Evolutionary conservation across 35 echinoderm and acorn worm genomes (phyloP), one percentile per base, ranked within the genome.

Genomic region (Ophioderma brevispina): DNA sequence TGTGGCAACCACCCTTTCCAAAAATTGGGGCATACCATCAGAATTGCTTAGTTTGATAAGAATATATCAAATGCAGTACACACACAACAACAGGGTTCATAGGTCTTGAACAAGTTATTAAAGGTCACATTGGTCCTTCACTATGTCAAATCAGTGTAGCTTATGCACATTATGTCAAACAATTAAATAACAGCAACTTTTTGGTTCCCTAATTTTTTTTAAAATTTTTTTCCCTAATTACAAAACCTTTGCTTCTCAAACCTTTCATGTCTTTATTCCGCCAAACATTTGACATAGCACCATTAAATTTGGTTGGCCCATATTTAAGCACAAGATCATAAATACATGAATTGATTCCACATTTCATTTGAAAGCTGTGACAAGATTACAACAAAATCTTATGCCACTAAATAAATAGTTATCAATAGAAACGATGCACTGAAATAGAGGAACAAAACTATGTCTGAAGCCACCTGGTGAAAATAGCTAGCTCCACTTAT

Each of bases 241-340:
- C 59, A 15, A 25, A 13, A 6, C 28, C 28, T 70, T 70, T 25
- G 2, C 2, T 70, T 13, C 21, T 21, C 8, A 52, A 52, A 52
- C 21, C 8, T 52, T 52, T 52, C n/a, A n/a, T n/a, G n/a, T n/a
- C 46, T 52, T 8, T 52, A 52, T 11, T 52, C 8, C 8, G 21
- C 46, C 46, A n/a, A 52, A 70, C 59, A 70, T 70, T 70, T 70
- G 59, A 70, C 59, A 70, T 70, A 70, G 59, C 59, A 70, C 59
- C 59, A 70, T 70, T 13, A 70, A 70, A 70, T 52, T 52, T 52
- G 23, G 23, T 6, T 30, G 59, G 59, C 59, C 23, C 15, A 18
- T 52, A 70, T 70, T 70, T 15, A 70, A 46, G 41, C 41, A 46
- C 41, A 46, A 8, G 4, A 8, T 4, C 41, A 8, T 17, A 46